A percentile compares a stretch with the other conserved stretches of the same genome.
Conservation (phyloP, 2,888 invertebrate species). For the Ferdinandea cuprea region DNA sequence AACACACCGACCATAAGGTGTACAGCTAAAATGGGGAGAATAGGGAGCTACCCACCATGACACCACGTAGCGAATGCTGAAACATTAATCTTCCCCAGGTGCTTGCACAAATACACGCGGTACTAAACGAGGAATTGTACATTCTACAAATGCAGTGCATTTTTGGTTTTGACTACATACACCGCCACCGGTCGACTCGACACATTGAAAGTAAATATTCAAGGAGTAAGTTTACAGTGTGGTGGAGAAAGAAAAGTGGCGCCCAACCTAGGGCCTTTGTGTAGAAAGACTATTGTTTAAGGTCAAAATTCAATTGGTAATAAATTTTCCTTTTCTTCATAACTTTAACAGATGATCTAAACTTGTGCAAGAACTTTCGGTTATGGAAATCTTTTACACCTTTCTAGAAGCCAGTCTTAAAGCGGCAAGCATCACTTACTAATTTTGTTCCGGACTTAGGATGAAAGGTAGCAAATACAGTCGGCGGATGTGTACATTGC, state of each 20-base stretch:
- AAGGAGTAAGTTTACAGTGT: not conserved
- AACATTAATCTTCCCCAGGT: constrained; percentile 59
- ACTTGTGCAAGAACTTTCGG: no score
- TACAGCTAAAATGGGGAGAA: not conserved
- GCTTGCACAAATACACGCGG: not conserved
- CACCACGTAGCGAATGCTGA: constrained; percentile 26
- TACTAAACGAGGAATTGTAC: not conserved
- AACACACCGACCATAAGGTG: constrained; percentile 9
- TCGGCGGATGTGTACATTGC: no score
- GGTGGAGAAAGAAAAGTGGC: not conserved
- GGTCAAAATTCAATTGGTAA: no score
- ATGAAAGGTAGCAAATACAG: no score
- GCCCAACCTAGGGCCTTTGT: not conserved
- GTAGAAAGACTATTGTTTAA: not conserved
- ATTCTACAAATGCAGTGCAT: not conserved
- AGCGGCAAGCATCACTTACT: no score
- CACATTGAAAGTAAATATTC: not conserved
- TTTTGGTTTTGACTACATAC: not conserved
- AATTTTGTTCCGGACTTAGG: no score
- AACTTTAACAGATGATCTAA: no score
- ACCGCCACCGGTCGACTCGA: constrained; percentile 5
- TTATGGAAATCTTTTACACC: no score
- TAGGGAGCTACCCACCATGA: constrained; percentile 12
- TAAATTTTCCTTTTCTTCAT: no score
- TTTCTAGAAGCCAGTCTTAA: no score